Evolutionary conservation across 2,797 vertebrate genomes (phyloP), one percentile per base, ranked within the genome.

Genomic region (Poliocrania exsul): DNA sequence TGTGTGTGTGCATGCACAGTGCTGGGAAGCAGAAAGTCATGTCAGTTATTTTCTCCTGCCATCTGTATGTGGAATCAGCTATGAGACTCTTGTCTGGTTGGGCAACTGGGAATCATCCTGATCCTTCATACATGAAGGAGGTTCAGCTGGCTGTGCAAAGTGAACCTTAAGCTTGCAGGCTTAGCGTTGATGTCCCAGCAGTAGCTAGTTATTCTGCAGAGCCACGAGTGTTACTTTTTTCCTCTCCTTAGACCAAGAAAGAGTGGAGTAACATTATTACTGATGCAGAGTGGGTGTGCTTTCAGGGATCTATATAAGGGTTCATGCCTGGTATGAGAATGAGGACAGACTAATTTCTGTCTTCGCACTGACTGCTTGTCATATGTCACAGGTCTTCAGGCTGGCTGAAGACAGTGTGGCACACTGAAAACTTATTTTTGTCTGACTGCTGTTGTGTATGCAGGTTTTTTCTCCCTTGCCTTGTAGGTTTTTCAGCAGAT

Each of bases 1-100:
- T 51, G 11, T 24, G 11, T 0, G 0, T 53, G 49, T 80, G n/a
- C 4, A 6, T 60, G 16, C 6, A 11, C 14, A 53, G n/a, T 3
- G 4, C 58, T 74, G 49, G 37, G 56, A 49, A 49, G 40, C 11
- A 16, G 44, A 16, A 62, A 33, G 40, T 65, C 19, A 10, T 21
- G 38, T 37, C 38, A 37, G 15, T 54, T 81, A 16, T 60, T 75
- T 92, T 81, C 35, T 88, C 5, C 28, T 66, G 66, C 10, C 17
- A 20, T 58, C 62, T 91, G 47, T 62, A 21, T 69, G 47, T 3
- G 3, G 25, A 70, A 23, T 54, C 40, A 11, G 17, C 33, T 50
- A 0, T 37, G 49, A 60, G 73, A 31, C 29, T 42, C 16, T 2
- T 11, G 26, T 35, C 38, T 91, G 81, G 6, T n/a, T 70, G 49